These are phyloP conservation scores for Andricus grossulariae DNA, from an alignment of 1,140 invertebrate species.

Conservation along the genomic window DNA sequence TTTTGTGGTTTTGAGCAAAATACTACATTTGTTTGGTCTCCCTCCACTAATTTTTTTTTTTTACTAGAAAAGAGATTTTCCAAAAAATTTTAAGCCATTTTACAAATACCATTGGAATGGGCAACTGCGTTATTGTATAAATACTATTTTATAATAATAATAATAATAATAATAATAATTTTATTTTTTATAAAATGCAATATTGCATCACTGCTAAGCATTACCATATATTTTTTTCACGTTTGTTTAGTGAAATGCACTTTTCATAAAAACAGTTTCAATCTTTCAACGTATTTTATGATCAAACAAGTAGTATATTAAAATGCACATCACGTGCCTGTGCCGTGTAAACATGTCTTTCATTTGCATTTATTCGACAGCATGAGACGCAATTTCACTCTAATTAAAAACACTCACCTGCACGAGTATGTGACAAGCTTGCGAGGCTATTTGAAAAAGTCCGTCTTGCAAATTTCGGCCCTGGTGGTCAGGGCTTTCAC, in stretches of 20 bases:
- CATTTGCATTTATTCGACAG: constrained; percentile 28
- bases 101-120: too few species aligned
- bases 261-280: constrained; percentile 12
- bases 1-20: too few species aligned
- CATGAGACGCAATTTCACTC: constrained; percentile 34
- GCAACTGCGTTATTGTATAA: too few species aligned
- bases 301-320: constrained; percentile 36
- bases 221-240: background rate
- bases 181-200: too few species aligned
- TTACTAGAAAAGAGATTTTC: too few species aligned
- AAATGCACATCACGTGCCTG: constrained; percentile 31
- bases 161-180: too few species aligned
- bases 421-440: constrained; percentile 83
- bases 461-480: constrained; percentile 81
- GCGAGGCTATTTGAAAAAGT: constrained; percentile 83
- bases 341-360: constrained; percentile 27
- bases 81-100: too few species aligned
- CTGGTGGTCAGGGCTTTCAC: constrained; percentile 55
- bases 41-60: too few species aligned
- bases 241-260: background rate
- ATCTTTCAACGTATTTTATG: constrained; percentile 31
- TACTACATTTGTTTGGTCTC: too few species aligned
- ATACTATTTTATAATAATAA: too few species aligned
- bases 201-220: too few species aligned
- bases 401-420: constrained; percentile 69